These are phyloP conservation scores for Passer montanus DNA, from an alignment of 2,113 vertebrate genomes.

Conservation along the genomic window DNA sequence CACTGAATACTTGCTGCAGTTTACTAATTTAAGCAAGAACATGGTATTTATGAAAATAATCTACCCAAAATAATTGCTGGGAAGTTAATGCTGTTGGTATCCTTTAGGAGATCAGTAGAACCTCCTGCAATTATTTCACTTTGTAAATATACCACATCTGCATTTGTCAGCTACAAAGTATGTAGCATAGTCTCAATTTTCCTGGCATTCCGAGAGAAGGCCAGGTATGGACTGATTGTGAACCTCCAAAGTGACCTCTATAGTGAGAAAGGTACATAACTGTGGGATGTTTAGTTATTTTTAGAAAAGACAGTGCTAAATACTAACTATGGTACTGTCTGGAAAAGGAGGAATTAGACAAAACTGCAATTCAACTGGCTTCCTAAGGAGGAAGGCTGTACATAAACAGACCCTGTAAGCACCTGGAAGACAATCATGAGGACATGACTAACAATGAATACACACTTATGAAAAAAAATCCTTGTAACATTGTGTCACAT, in stretches of 20 bases:
- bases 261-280: not conserved
- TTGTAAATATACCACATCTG: not conserved
- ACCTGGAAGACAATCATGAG: not conserved
- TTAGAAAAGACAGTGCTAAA: not conserved
- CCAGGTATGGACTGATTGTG: not conserved
- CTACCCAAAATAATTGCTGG: not conserved
- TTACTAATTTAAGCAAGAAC: not conserved
- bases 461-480: fast-evolving
- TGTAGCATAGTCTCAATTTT: not conserved
- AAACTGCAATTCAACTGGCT: not conserved
- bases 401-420: not conserved
- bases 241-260: not conserved
- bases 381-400: not conserved
- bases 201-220: not conserved
- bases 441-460: not conserved
- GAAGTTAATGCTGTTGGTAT: not conserved
- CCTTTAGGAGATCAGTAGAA: not conserved
- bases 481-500: not conserved
- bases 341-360: conserved; percentile 9
- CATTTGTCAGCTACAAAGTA: not conserved
- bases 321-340: not conserved
- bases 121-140: not conserved
- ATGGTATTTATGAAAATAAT: not conserved
- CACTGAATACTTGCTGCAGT: not conserved
- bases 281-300: not conserved